Conservation (phyloP, 2,113 vertebrate genomes). For the Ivindomyrus marchei region DNA sequence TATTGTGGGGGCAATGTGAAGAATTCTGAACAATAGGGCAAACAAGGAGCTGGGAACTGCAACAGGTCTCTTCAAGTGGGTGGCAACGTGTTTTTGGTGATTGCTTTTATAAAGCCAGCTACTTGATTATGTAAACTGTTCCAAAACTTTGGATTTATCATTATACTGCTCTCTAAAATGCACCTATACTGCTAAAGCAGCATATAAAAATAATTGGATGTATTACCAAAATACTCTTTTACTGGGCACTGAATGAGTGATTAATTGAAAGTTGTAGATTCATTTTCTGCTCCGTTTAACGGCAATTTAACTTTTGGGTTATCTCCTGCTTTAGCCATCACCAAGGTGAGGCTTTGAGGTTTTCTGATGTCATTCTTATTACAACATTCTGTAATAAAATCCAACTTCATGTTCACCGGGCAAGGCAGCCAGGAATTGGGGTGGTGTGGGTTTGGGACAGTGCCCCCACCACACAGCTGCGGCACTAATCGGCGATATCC, state of each 20-base stretch:
- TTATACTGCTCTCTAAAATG: not conserved
- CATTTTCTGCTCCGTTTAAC: not conserved
- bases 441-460: not conserved
- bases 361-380: not conserved
- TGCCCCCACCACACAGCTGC: not conserved
- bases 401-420: not conserved
- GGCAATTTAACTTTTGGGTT: not conserved
- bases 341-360: not conserved
- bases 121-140: not conserved
- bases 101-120: not conserved
- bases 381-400: not conserved
- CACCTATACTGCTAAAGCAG: not conserved
- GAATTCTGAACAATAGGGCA: not conserved
- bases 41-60: not conserved
- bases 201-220: not conserved
- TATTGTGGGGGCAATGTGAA: not conserved
- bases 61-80: not conserved
- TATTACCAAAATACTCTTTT: not conserved
- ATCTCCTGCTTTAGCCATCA: not conserved
- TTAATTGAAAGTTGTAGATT: not conserved
- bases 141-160: not conserved
- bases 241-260: not conserved
- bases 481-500: not conserved
- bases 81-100: not conserved
- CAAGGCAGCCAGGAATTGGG: not conserved